Base-by-base conservation (phyloP, 1,140 invertebrate species). In the Diorhabda sublineata region DNA sequence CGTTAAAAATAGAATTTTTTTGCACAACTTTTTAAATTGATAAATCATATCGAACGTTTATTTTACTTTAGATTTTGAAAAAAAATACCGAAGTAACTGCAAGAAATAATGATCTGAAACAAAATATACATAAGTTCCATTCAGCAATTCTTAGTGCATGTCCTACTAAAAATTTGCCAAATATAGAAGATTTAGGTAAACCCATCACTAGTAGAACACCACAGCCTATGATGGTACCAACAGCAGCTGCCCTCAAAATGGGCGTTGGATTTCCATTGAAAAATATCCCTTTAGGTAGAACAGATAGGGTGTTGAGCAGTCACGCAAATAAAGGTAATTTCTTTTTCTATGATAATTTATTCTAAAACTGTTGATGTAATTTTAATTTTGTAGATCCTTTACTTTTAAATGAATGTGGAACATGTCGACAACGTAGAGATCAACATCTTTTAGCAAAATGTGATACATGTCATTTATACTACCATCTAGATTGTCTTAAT, bases 401-500 rank as follows among this genome's bases (percentile, higher is more conserved):
- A 56, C 67, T 79, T 47, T 67, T 80, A 44, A 84, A 86, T 78
- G 88, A 91, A 77, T 97, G 96, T 83, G 92, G 91, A 41, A 92
- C 94, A 67, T 98, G 96, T 83, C 85, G 88, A 65, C 87, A 88
- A 71, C 88, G 88, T 68, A 89, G 89, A 56, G 92, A 95, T 82
- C 94, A 93, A 74, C 94, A 96, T 83, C 82, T 96, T 64, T 85
- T 98, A 72, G 92, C 95, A 1, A 93, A 94, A 77, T 99, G 97
- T 83, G 97, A 98, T 80, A 95, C 92, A 0, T 99, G 97, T 80
- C 90, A 91, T 74, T 84, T 94, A 44, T 90, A 94, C 81, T 99
- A 98, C 83, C 97, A 99, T 84, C 83, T 98, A 61, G 90, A 91
- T 60, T 99, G 97, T 83, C 84, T 98, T 59, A 92, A 93, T 79